Conservation (phyloP, 2,888 invertebrate species). For the Dexiosoma caninum region DNA sequence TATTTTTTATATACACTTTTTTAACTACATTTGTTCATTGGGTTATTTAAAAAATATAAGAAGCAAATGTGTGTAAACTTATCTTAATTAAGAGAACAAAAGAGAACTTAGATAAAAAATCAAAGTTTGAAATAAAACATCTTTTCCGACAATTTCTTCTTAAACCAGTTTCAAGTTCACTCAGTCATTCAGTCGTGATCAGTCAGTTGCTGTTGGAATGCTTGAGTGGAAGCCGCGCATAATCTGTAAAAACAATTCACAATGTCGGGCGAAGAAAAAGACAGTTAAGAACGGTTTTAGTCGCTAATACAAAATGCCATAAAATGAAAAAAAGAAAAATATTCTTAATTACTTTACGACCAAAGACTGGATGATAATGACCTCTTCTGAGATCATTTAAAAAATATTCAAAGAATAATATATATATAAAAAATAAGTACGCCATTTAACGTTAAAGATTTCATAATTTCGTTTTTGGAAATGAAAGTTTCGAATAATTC, state of each 20-base stretch:
- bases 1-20: no score
- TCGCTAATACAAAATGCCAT: background rate
- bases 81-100: slow-evolving; percentile 27
- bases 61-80: slow-evolving; percentile 17
- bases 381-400: slow-evolving; percentile 16
- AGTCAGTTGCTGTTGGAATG: slow-evolving; percentile 47
- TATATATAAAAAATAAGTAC: background rate
- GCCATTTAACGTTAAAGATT: background rate
- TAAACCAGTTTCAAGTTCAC: slow-evolving; percentile 61
- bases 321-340: slow-evolving; percentile 16
- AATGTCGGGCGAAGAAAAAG: background rate
- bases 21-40: background rate
- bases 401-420: background rate
- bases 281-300: slow-evolving; percentile 35
- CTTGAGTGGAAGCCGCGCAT: slow-evolving; percentile 40
- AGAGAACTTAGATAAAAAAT: slow-evolving; percentile 31
- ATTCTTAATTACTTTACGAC: slow-evolving; percentile 3
- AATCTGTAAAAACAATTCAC: background rate
- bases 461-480: slow-evolving; percentile 6
- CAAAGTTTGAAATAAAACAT: slow-evolving; percentile 27
- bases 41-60: no score
- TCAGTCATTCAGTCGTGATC: slow-evolving; percentile 41
- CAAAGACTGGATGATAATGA: slow-evolving; percentile 18
- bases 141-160: slow-evolving; percentile 18
- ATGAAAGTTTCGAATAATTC: slow-evolving; percentile 41